Evolutionary conservation across 2,888 invertebrate genomes (phyloP).

Genomic region (Monoplex corrugatus): DNA sequence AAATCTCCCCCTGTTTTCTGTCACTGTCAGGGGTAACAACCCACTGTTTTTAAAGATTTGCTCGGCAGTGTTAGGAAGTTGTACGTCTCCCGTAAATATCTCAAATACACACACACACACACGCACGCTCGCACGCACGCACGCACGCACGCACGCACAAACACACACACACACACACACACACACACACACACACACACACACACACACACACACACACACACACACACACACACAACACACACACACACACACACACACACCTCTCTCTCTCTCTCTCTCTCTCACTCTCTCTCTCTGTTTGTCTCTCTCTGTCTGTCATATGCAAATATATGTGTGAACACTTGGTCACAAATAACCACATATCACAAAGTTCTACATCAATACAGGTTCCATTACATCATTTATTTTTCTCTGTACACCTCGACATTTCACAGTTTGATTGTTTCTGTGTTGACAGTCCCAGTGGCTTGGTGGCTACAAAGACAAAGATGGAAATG

Average conservation of each 20-base stretch:
- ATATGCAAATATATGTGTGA: not conserved
- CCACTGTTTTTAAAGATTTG: too few species aligned
- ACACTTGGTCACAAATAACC: not conserved
- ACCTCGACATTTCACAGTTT: not conserved
- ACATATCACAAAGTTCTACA: not conserved
- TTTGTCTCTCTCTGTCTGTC: not conserved
- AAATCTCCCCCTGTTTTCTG: too few species aligned
- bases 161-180: too few species aligned
- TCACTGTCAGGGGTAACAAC: too few species aligned
- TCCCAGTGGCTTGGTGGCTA: slow-evolving; percentile 78
- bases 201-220: not conserved
- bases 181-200: not conserved
- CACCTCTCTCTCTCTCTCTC: not conserved
- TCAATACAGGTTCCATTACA: too few species aligned
- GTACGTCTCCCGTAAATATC: too few species aligned
- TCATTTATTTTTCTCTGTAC: too few species aligned
- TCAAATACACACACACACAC: too few species aligned
- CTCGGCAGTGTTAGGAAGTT: too few species aligned
- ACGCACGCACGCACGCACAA: too few species aligned
- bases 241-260: not conserved
- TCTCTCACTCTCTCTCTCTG: not conserved
- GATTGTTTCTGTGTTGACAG: slow-evolving; percentile 56
- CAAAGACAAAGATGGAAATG: slow-evolving; percentile 65
- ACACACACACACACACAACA: slow-evolving; percentile 10
- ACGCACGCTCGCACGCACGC: too few species aligned